Base-by-base conservation (phyloP, 2,888 invertebrate species). In the Eueremaeus valkanovi region DNA sequence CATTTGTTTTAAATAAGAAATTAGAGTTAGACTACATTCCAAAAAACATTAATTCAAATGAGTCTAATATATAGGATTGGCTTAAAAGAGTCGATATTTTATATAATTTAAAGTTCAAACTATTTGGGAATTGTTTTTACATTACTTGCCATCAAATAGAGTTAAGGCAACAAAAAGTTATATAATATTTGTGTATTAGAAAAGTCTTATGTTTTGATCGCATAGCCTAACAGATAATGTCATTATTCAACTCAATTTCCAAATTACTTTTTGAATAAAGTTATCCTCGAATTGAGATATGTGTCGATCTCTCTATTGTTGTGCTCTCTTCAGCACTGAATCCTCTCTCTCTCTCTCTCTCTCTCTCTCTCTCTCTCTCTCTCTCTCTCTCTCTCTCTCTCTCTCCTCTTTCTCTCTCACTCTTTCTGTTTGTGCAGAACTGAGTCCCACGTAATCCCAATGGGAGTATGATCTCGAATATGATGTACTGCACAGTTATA, bases 361-460 rank as follows among this genome's bases (percentile, higher is more conserved):
- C 6, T 68, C 24, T 68, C 36, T 58, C 13, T 61, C 18, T 61
- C 61, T 61, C 13, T 21, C 6, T 68, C 24, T 68, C 36, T 58
- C 13, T 61, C 18, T 61, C 61, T 61, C 27, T 18, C 18, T 66
- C 3, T n/a, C 36, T 11, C 33, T 18, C 16, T 31, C 5, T 9
- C n/a, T 24, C 11, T 36, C 24, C 13, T 21, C 6, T 68, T 5
- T 68, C 36, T 58, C 13, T 61, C 18, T 61, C 61, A n/a, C 31
- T 33, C 24, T 27, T 61, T 18, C n/a, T 61, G 21, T 42, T 36
- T 11, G 36, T 40, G 36, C n/a, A n/a, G n/a, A n/a, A 18, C 8
- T n/a, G 68, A 68, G 21, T 40, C 42, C 24, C 36, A 36, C 3
- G n/a, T 68, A 68, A 68, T 68, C 68, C 68, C 68, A 68, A 68